Evolutionary conservation across 2,113 vertebrate genomes (phyloP), one percentile per base, ranked within the genome.

Genomic region (Oryzias melastigma): DNA sequence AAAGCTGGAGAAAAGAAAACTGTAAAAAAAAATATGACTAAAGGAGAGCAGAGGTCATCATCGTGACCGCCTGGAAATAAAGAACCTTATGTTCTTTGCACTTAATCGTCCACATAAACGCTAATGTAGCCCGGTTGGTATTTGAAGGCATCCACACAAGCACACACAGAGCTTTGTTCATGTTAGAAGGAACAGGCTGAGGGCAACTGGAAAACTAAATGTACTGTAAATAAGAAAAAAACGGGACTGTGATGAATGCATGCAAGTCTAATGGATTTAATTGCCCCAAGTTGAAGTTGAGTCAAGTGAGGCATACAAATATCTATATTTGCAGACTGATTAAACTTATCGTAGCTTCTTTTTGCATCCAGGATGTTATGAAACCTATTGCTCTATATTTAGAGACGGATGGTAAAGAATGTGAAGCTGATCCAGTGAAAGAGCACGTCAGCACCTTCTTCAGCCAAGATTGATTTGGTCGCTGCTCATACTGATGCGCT

Each of bases 171-270:
- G 43, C 48, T 64, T 61, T 49, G 56, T 54, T 45, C 41, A 71
- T 27, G 60, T 49, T 56, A 62, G 74, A 60, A 25, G 55, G 56
- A 6, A 44, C 17, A 60, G 29, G 57, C 75, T 42, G 35, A 45
- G 7, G 64, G 81, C 77, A 54, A 25, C 51, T 61, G 62, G 63
- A 27, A 52, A 78, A 75, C 76, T 72, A 51, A 79, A 77, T 43
- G 29, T 19, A 18, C 53, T 61, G 62, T 44, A 78, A 85, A 77
- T 51, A 22, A 14, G 8, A 52, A 46, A 15, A 14, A 44, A 46
- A 62, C 25, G 12, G 35, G 35, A 17, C 73, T 64, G 52, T 83
- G 74, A 81, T 82, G 78, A 73, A 61, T 61, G 0, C 43, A 0
- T 10, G 47, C 51, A 51, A 59, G 57, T 2, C 52, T 56, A 66